Conservation (phyloP, 1,140 invertebrate genomes). For the Cryptotermes secundus region DNA sequence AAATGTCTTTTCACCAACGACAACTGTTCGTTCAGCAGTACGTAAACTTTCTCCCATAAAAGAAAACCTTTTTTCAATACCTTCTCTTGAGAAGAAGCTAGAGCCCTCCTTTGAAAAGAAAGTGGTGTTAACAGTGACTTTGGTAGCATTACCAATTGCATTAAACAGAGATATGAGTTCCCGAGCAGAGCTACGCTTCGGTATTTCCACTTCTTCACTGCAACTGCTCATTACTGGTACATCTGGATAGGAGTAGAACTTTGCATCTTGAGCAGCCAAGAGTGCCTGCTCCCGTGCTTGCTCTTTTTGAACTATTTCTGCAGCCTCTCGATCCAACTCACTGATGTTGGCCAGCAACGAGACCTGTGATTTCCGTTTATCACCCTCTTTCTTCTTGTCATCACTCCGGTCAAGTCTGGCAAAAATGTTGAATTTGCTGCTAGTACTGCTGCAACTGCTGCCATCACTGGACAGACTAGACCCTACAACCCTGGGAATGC, state of each 20-base stretch:
- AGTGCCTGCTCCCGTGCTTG: conserved; percentile 48
- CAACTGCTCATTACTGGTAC: neutral
- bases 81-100: conserved; percentile 37
- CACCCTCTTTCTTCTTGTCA: conserved; percentile 41
- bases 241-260: conserved; percentile 40
- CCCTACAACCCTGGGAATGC: conserved; percentile 37
- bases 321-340: conserved; percentile 74
- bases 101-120: conserved; percentile 46
- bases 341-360: conserved; percentile 76
- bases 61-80: conserved; percentile 38
- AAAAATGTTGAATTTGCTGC: conserved; percentile 39
- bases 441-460: conserved; percentile 41
- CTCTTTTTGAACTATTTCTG: conserved; percentile 67
- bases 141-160: conserved; percentile 59
- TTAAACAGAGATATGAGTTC: conserved; percentile 66
- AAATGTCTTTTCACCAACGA: conserved; percentile 31
- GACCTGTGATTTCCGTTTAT: conserved; percentile 60
- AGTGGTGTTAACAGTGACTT: conserved; percentile 54
- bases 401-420: conserved; percentile 41
- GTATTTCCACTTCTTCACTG: conserved; percentile 24
- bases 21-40: conserved; percentile 25
- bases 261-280: conserved; percentile 44
- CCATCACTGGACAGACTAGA: conserved; percentile 36
- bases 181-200: conserved; percentile 51
- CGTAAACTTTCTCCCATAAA: conserved; percentile 31